Evolutionary conservation across 1,140 invertebrate species (phyloP).

Genomic region (Temnothorax nylanderi): DNA sequence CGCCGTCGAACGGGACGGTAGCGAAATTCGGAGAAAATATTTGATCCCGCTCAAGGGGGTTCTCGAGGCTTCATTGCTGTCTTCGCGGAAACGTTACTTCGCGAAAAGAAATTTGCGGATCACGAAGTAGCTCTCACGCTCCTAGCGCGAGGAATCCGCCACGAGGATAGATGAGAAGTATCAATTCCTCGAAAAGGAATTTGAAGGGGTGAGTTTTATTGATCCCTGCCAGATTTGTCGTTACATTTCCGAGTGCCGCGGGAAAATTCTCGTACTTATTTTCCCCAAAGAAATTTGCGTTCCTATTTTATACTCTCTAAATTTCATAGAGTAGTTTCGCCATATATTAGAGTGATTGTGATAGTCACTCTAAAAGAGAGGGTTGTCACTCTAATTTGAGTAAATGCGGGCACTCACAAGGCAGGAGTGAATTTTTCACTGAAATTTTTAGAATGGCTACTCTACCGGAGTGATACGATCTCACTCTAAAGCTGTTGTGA

Average conservation of each 20-base stretch:
- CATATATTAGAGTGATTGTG: too few relatives aligned
- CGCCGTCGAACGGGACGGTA: background rate
- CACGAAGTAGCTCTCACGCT: background rate
- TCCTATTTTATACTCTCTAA: background rate
- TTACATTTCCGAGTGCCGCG: background rate
- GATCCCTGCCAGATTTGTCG: background rate
- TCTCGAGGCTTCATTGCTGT: background rate
- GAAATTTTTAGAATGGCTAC: too few relatives aligned
- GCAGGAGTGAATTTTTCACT: too few relatives aligned
- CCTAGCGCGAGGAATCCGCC: background rate
- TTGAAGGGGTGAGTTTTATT: conserved; percentile 15
- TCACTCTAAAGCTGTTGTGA: too few relatives aligned
- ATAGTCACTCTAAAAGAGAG: too few relatives aligned
- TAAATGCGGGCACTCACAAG: too few relatives aligned
- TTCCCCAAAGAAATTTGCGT: background rate
- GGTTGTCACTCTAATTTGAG: too few relatives aligned
- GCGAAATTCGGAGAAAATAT: background rate
- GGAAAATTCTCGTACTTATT: background rate
- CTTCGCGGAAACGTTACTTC: background rate
- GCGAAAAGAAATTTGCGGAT: background rate
- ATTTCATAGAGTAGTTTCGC: too few relatives aligned
- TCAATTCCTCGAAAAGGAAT: background rate
- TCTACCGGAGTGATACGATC: too few relatives aligned
- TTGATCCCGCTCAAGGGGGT: background rate
- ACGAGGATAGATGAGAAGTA: background rate